Base-by-base conservation (phyloP, 2,113 vertebrate species). In the Barnardius zonarius region DNA sequence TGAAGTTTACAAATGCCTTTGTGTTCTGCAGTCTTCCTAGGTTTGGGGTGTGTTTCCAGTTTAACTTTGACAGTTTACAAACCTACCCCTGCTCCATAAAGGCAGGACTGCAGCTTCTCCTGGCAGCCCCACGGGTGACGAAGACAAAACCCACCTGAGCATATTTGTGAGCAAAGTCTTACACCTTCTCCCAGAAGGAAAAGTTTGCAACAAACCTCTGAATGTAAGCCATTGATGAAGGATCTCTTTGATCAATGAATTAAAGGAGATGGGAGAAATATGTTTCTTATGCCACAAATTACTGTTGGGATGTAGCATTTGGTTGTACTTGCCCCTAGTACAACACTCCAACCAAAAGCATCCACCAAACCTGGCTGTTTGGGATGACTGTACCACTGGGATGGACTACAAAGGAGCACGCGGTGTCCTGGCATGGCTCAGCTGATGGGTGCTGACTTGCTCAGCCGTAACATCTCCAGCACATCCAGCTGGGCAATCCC, bases 1-100 rank as follows among this genome's bases (percentile, higher is more conserved):
- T 90, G 89, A 90, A 88, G 37, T 75, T 93, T 91, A 93, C 81
- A 93, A 95, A 97, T 88, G 90, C 90, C 91, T 96, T 81, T 83
- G 83, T 77, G 51, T 69, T 97, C 85, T 93, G 59, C 57, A 92
- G 89, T 90, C 70, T 95, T 95, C 91, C 86, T 93, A 83, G 62
- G 86, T 81, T 94, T 72, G 78, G 88, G 61, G 75, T 83, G 82
- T 83, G 62, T 94, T 95, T 94, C 92, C 46, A 92, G 52, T 91
- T 95, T 83, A 52, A 72, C 72, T 95, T 33, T 90, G 90, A 67
- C 90, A 92, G 91, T 90, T 96, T 89, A 90, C 51, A 96, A 90
- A 90, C 93, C 76, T 67, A 90, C 46, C 48, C 54, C 55, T 14
- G 57, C 86, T 82, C 83, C 90, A 94, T 73, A 95, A 88, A 83